Evolutionary conservation across 2,113 vertebrate species (phyloP).

Genomic region (Ceyx margarethae): DNA sequence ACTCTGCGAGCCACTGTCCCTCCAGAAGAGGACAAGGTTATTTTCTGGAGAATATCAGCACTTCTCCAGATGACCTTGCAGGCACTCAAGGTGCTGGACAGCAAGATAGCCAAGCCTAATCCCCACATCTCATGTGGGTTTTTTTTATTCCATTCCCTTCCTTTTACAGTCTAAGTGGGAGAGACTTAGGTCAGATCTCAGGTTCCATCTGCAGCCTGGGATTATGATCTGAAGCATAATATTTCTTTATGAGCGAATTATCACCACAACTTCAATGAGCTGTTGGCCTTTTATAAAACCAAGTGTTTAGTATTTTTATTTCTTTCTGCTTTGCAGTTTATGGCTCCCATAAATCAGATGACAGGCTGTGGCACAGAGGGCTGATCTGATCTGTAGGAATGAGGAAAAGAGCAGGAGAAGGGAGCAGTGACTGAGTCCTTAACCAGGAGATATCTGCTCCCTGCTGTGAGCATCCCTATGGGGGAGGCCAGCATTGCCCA

Average conservation of each 20-base stretch:
- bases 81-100: neutral
- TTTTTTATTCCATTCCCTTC: neutral
- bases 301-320: slow-evolving; percentile 61
- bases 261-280: slow-evolving; percentile 23
- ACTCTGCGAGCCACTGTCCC: neutral
- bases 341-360: slow-evolving; percentile 46
- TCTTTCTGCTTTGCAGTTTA: slow-evolving; percentile 55
- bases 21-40: neutral
- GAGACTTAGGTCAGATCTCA: neutral
- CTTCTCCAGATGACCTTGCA: neutral
- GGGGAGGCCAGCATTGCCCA: neutral
- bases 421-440: neutral
- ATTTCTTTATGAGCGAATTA: slow-evolving; percentile 65
- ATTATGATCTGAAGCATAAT: slow-evolving; percentile 42
- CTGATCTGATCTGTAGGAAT: neutral
- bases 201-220: neutral
- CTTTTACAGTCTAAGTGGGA: neutral
- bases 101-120: neutral
- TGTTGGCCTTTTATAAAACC: slow-evolving; percentile 46
- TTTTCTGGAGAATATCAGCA: neutral
- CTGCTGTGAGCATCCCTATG: fast-evolving
- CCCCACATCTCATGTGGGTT: neutral
- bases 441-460: neutral
- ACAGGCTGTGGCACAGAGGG: neutral
- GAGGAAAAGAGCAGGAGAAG: neutral